Evolutionary conservation across 1,140 invertebrate genomes (phyloP).

Genomic region (Caenorhabditis tropicalis): DNA sequence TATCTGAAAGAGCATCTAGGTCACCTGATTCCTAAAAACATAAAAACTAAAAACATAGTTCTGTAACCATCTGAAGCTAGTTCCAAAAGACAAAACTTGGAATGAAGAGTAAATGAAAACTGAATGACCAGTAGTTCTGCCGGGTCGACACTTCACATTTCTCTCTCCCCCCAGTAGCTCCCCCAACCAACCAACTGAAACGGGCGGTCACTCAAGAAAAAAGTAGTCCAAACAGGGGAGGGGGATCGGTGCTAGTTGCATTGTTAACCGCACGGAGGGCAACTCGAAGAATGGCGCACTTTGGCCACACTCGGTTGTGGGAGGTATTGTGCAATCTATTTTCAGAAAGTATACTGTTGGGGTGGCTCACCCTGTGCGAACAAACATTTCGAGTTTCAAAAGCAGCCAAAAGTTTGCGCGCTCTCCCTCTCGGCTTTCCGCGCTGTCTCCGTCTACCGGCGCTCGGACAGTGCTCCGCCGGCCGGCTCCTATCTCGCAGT

Average conservation of each 20-base stretch:
- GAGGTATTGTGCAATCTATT: conserved; percentile 43
- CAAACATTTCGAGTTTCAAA: conserved; percentile 45
- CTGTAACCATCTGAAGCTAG: too few relatives aligned
- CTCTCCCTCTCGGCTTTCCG: conserved; percentile 20
- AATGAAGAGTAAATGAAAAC: background rate
- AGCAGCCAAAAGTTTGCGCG: conserved; percentile 17
- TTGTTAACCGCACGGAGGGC: conserved; percentile 7
- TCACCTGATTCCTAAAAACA: too few relatives aligned
- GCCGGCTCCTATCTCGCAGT: background rate
- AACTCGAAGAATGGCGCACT: conserved; percentile 44
- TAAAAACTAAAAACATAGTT: too few relatives aligned
- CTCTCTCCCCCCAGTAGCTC: background rate
- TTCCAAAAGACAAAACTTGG: too few relatives aligned
- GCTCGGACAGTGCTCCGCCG: background rate
- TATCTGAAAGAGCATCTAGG: too few relatives aligned
- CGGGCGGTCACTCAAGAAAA: conserved; percentile 23
- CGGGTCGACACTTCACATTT: background rate
- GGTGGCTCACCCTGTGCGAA: conserved; percentile 33
- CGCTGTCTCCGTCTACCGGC: background rate
- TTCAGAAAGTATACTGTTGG: conserved; percentile 45
- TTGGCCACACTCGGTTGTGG: background rate
- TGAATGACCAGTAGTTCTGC: conserved; percentile 35
- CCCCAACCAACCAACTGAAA: background rate
- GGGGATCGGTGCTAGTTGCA: conserved; percentile 31
- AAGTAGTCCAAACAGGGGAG: conserved; percentile 43